These are phyloP conservation scores for Sphaerophoria taeniata DNA, from an alignment of 2,888 invertebrate species.

Conservation along the genomic window DNA sequence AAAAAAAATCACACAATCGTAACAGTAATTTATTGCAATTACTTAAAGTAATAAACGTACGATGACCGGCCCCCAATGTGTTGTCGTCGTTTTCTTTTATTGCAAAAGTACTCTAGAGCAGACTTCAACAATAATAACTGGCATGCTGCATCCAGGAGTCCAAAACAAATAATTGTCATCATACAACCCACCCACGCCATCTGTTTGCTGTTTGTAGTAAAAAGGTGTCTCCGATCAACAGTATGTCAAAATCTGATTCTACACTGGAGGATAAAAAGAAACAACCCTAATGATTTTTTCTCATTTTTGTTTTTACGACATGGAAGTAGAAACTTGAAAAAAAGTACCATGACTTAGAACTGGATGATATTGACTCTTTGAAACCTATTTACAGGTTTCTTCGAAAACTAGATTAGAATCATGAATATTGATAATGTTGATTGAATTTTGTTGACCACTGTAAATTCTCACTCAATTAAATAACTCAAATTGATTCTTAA, in stretches of 20 bases:
- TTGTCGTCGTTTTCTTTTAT: neutral
- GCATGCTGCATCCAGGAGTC: slow-evolving; percentile 12
- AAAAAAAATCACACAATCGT: slow-evolving; percentile 5
- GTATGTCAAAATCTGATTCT: too few species aligned
- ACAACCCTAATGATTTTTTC: neutral
- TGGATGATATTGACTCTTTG: too few species aligned
- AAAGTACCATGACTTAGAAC: too few species aligned
- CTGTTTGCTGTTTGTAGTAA: neutral
- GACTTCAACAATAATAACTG: slow-evolving; percentile 13
- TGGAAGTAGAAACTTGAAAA: too few species aligned
- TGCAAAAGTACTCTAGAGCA: neutral
- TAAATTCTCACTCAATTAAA: neutral
- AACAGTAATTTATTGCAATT: slow-evolving; percentile 37
- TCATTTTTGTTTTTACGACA: too few species aligned
- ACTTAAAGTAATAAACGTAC: slow-evolving; percentile 38
- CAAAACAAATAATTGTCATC: slow-evolving; percentile 14
- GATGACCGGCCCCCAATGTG: slow-evolving; percentile 53
- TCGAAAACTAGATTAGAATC: too few species aligned
- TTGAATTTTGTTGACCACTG: neutral
- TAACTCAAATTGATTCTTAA: neutral
- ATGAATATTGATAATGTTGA: too few species aligned
- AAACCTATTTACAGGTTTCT: too few species aligned
- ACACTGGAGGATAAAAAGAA: neutral
- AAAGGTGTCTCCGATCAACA: slow-evolving; percentile 7
- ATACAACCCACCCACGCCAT: neutral